Conservation (phyloP, 2,113 vertebrate species). For the cat (Felis catus) region DNA sequence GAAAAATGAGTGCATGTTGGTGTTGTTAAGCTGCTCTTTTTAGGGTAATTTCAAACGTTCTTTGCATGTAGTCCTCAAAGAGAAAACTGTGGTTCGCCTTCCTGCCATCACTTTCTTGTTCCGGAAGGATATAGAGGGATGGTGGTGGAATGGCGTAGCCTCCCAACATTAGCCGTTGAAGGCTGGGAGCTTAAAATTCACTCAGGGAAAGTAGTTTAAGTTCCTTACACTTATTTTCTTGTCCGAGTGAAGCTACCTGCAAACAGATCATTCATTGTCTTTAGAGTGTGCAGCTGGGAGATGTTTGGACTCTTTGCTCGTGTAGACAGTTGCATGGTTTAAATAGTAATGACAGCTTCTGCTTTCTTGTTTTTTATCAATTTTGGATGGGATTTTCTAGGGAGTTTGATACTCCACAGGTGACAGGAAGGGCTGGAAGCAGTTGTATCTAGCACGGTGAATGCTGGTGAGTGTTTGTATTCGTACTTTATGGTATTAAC, state of each 20-base stretch:
- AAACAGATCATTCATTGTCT: not conserved
- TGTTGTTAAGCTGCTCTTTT: not conserved
- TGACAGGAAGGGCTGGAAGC: not conserved
- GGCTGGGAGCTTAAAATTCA: not conserved
- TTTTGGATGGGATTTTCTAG: not conserved
- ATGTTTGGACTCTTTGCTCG: not conserved
- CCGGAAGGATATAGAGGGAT: not conserved
- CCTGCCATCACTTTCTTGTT: not conserved
- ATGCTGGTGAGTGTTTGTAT: accelerated
- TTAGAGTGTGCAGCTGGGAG: not conserved
- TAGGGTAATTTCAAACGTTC: not conserved
- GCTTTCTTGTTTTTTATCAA: not conserved
- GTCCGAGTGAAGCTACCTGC: not conserved
- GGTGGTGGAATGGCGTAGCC: accelerated
- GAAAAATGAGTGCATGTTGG: not conserved
- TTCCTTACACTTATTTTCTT: not conserved
- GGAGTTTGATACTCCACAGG: not conserved
- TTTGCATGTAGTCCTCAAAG: not conserved
- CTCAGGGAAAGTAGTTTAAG: not conserved
- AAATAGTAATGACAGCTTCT: not conserved
- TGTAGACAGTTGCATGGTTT: not conserved
- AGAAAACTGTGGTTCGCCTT: not conserved
- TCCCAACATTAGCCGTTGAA: not conserved
- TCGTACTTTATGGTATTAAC: not conserved
- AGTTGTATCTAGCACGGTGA: not conserved